Conservation (phyloP, 2,888 invertebrate genomes). For the Tetragonula carbonaria region DNA sequence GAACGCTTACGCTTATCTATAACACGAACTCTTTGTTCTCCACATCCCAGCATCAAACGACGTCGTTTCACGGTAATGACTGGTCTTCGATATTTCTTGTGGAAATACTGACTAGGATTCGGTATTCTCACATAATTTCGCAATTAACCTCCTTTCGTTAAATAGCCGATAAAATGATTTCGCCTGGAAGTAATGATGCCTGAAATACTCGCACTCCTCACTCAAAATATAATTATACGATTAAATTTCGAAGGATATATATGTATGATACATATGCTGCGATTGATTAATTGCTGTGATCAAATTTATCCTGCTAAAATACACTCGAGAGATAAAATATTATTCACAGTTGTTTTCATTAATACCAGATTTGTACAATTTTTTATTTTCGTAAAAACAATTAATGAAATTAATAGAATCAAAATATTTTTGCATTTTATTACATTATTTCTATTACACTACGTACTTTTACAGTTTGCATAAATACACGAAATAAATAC, state of each 20-base stretch:
- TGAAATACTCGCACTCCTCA: neutral
- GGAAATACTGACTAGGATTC: neutral
- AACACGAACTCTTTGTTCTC: neutral
- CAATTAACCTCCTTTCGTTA: slow-evolving; percentile 55
- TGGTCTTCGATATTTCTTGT: neutral
- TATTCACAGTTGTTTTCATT: neutral
- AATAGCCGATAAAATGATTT: slow-evolving; percentile 28
- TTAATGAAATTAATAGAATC: neutral
- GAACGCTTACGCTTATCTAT: neutral
- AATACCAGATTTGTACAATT: neutral
- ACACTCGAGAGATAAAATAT: neutral
- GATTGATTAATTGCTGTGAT: slow-evolving; percentile 18
- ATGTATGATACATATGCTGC: neutral
- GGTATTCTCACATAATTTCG: slow-evolving; percentile 46
- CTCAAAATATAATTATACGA: neutral
- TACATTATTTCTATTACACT: too few relatives aligned
- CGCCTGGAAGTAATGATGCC: slow-evolving; percentile 25
- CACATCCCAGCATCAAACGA: neutral
- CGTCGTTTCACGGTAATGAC: slow-evolving; percentile 1
- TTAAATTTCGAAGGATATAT: neutral
- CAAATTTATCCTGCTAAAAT: neutral
- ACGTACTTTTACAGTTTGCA: neutral
- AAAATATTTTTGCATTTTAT: neutral
- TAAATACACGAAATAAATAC: neutral
- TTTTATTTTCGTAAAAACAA: neutral